Evolutionary conservation across 2,888 invertebrate genomes (phyloP).

Genomic region (Rotaria magnacalcarata): DNA sequence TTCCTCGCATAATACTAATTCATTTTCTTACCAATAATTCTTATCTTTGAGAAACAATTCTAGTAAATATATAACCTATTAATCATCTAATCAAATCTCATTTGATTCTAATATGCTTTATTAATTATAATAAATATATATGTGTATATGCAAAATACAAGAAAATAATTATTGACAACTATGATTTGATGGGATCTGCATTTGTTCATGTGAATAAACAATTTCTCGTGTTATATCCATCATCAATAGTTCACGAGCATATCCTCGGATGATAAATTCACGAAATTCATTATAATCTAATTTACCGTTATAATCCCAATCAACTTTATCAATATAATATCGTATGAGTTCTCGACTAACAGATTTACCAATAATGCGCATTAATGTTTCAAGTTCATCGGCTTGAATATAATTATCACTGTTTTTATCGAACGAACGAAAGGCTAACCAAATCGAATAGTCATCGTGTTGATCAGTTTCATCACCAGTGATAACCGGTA

Average conservation of each 20-base stretch:
- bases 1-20: too few relatives aligned
- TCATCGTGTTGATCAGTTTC: constrained; percentile 12
- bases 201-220: background rate
- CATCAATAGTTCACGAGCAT: background rate
- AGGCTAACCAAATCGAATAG: constrained; percentile 14
- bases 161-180: background rate
- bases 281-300: constrained; percentile 16
- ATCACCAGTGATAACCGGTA: constrained; percentile 25
- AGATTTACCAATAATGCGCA: constrained; percentile 3
- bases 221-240: constrained; percentile 16
- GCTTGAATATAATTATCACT: constrained; percentile 25
- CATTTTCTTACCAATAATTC: too few relatives aligned
- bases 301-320: constrained; percentile 19
- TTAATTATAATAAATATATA: background rate
- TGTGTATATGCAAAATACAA: background rate
- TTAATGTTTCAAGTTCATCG: constrained; percentile 1
- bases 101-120: too few relatives aligned
- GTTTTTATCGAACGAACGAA: constrained; percentile 33
- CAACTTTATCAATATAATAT: background rate
- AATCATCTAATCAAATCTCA: too few relatives aligned
- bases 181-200: background rate
- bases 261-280: background rate
- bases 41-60: too few relatives aligned
- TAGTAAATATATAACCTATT: too few relatives aligned
- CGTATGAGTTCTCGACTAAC: background rate